Base-by-base conservation (phyloP, 2,888 invertebrate species). In the Ichneumon xanthorius region DNA sequence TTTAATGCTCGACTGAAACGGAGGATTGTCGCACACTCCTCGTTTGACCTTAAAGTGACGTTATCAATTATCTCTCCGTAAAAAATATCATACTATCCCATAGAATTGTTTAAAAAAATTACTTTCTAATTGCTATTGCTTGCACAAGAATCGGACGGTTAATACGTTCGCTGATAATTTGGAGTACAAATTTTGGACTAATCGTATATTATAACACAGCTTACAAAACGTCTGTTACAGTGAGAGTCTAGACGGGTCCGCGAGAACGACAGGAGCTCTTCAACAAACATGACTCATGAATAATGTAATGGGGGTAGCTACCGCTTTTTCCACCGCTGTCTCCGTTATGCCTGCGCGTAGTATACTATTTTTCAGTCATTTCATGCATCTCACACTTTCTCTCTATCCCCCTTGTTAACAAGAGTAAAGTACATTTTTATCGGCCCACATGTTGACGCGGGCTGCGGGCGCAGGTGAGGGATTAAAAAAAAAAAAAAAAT, bases 391-490 rank as follows among this genome's bases (percentile, higher is more conserved):
- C 65, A 48, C 77, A 71, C 78, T 50, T 33, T 53, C 72, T 58
- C 48, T 76, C 61, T 45, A n/a, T 67, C 53, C 61, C 55, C 30
- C 77, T 83, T 80, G 75, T 82, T 82, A 63, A 81, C 71, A 79
- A 80, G 82, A 80, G 67, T 80, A 72, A 88, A 88, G 89, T 86
- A 91, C 89, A 92, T 90, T 91, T 91, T 92, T 92, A 92, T 92
- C 92, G 88, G 89, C 92, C 91, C 90, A 82, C 90, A 92, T 92
- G 89, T 81, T 85, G 76, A 76, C 58, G 55, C 73, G 86, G 88
- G 88, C 92, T 92, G 93, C 93, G 93, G 93, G 93, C 92, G 87
- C 93, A 93, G 93, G 92, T 93, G 93, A 92, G 89, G 90, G 90
- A 89, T 89, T 85, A 88, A 85, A 88, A 86, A 86, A 84, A 87